These are phyloP conservation scores for Pristionchus maxplancki DNA, from an alignment of 2,888 invertebrate genomes.

Conservation along the genomic window DNA sequence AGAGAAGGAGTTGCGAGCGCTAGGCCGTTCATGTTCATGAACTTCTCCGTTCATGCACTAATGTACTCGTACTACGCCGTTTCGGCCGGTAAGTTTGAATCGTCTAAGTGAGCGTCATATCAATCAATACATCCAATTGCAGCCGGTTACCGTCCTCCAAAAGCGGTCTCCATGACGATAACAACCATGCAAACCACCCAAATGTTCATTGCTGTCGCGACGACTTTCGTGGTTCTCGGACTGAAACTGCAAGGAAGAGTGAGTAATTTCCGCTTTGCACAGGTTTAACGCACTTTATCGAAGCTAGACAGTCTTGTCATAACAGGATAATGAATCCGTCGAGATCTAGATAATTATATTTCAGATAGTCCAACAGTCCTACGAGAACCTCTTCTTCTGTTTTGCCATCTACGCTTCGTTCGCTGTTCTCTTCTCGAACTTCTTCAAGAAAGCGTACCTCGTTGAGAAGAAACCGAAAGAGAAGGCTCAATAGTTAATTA, in stretches of 20 bases:
- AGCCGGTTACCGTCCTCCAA: constrained; percentile 59
- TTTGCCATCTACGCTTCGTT: constrained; percentile 77
- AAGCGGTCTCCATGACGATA: constrained; percentile 60
- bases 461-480: constrained; percentile 55
- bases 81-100: constrained; percentile 59
- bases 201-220: constrained; percentile 71
- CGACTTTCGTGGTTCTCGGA: constrained; percentile 67
- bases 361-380: constrained; percentile 59
- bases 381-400: constrained; percentile 56
- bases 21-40: constrained; percentile 79
- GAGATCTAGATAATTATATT: constrained; percentile 28
- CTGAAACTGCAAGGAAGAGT: constrained; percentile 66
- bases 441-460: constrained; percentile 77
- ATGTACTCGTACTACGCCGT: constrained; percentile 78
- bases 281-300: too few species aligned
- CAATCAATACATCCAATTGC: neutral
- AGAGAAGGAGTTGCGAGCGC: neutral
- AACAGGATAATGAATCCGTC: too few species aligned
- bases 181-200: constrained; percentile 68
- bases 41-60: constrained; percentile 80
- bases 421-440: constrained; percentile 76
- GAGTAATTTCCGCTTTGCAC: constrained; percentile 38
- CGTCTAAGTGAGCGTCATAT: too few species aligned
- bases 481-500: neutral
- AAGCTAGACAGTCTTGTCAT: too few species aligned